Percentiles rank a stretch among this genome's conserved stretches.
Conservation (phyloP, 2,797 vertebrate species). For the Parauchenoglanis ngamensis region DNA sequence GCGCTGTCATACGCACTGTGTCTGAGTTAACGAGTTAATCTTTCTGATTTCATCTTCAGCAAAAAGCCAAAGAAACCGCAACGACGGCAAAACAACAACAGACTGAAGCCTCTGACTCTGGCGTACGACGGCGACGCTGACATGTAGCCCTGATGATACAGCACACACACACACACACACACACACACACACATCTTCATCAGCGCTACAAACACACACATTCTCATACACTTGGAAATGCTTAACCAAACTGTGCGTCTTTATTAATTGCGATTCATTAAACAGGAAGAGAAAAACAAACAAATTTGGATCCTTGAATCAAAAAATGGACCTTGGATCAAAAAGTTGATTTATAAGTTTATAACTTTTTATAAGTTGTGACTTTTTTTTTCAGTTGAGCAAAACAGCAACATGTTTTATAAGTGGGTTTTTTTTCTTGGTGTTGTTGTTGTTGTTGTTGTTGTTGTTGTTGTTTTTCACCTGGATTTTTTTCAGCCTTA, state of each 20-base stretch:
- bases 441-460: too few relatives aligned
- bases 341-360: too few relatives aligned
- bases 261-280: background rate
- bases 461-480: conserved; percentile 33
- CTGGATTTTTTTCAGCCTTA: too few relatives aligned
- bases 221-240: background rate
- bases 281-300: background rate
- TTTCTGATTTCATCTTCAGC: conserved; percentile 69
- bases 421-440: too few relatives aligned
- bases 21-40: background rate
- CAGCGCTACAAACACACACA: conserved; percentile 6
- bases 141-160: conserved; percentile 79
- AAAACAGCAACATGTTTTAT: background rate
- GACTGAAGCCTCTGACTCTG: conserved; percentile 95
- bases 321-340: background rate
- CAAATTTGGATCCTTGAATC: background rate
- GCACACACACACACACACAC: conserved; percentile 51
- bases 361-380: background rate
- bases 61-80: conserved; percentile 99
- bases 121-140: conserved; percentile 97
- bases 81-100: conserved; percentile 96
- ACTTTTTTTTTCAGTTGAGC: background rate
- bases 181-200: conserved; percentile 5
- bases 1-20: background rate
- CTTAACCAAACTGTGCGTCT: background rate